phyloP scores from a whole-genome alignment of 2,113 vertebrate genomes.

The Austrofundulus limnaeus region DNA sequence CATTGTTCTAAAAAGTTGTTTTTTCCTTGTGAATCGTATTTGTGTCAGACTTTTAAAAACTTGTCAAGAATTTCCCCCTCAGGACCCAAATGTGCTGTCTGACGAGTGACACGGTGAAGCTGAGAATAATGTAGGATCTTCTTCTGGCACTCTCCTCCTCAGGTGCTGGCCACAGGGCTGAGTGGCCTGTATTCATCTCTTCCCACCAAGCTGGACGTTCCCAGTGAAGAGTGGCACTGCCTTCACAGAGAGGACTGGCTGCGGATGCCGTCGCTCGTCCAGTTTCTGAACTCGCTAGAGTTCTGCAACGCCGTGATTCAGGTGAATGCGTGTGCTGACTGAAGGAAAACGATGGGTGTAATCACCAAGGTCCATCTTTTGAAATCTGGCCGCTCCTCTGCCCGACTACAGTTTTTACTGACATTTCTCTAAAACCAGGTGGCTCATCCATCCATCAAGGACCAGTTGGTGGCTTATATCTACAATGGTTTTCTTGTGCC shows the following conservation, averaged over 20 bases:
- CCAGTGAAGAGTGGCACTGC: slow-evolving; percentile 92
- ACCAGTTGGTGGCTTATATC: slow-evolving; percentile 93
- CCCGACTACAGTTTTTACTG: slow-evolving; percentile 10
- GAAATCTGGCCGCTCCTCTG: not conserved
- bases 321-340: slow-evolving; percentile 70
- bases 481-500: slow-evolving; percentile 97
- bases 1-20: too few relatives aligned
- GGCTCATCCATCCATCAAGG: slow-evolving; percentile 89
- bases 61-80: too few relatives aligned
- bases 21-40: too few relatives aligned
- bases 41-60: too few relatives aligned
- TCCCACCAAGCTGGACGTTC: slow-evolving; percentile 90
- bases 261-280: slow-evolving; percentile 87
- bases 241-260: slow-evolving; percentile 92
- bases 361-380: not conserved
- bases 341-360: not conserved
- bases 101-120: too few relatives aligned
- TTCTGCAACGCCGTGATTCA: slow-evolving; percentile 98
- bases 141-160: not conserved
- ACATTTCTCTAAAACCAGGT: slow-evolving; percentile 76
- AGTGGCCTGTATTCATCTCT: slow-evolving; percentile 96
- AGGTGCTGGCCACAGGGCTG: slow-evolving; percentile 95
- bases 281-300: slow-evolving; percentile 97
- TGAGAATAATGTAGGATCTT: too few relatives aligned
- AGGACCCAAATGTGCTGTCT: not conserved